Evolutionary conservation across 2,888 invertebrate genomes (phyloP).

Genomic region (Lamellibrachia columna): DNA sequence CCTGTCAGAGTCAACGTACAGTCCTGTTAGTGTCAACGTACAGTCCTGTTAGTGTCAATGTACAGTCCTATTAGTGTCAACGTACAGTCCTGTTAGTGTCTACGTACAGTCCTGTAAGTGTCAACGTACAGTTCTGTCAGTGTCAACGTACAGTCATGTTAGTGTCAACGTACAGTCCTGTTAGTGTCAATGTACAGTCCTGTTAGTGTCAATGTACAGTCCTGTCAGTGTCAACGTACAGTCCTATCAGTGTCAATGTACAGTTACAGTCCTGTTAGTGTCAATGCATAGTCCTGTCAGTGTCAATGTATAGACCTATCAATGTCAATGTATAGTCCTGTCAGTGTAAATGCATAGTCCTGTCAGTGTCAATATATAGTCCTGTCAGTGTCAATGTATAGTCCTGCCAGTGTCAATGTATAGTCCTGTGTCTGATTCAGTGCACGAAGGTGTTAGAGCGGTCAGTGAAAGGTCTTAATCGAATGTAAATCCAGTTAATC

Average conservation of each 20-base stretch:
- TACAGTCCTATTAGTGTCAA: background rate
- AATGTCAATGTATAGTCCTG: background rate
- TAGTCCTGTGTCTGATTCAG: background rate
- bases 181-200: background rate
- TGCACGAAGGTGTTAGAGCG: background rate
- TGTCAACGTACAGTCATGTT: background rate
- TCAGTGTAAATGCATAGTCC: background rate
- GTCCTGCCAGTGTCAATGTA: background rate
- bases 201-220: background rate
- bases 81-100: background rate
- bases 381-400: background rate
- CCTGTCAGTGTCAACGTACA: background rate
- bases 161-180: background rate
- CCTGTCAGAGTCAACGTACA: background rate
- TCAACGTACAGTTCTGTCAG: background rate
- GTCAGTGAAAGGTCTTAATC: background rate
- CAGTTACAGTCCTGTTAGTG: background rate
- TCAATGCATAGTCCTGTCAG: background rate
- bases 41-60: background rate
- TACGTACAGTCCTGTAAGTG: background rate
- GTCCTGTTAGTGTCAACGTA: background rate
- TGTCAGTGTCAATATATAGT: background rate
- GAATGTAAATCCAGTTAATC: too few species aligned
- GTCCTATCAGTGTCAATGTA: background rate
- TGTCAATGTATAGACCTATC: too few species aligned